These are phyloP conservation scores for Akabosia matsudoensis DNA, from an alignment of 1,140 invertebrate species.

Conservation along the genomic window DNA sequence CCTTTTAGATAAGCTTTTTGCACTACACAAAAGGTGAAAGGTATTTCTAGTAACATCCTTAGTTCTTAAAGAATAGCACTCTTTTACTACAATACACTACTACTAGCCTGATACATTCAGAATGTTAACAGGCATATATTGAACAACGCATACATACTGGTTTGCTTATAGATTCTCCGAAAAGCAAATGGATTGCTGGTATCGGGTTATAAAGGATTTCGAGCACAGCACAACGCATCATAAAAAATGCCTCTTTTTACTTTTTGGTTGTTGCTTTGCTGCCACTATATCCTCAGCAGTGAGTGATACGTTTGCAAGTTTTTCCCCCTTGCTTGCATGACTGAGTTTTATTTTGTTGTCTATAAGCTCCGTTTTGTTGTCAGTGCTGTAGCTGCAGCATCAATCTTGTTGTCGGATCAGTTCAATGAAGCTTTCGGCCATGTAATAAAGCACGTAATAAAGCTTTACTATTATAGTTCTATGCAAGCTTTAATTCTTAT, in stretches of 20 bases:
- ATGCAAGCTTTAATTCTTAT: neutral
- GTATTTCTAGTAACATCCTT: neutral
- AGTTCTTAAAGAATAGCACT: too few species aligned
- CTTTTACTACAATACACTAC: too few species aligned
- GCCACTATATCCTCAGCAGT: neutral
- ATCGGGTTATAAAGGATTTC: too few species aligned
- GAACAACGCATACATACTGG: too few species aligned
- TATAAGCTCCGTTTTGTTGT: slow-evolving; percentile 16
- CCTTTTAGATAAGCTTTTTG: neutral
- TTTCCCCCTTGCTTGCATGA: slow-evolving; percentile 4
- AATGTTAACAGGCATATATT: too few species aligned
- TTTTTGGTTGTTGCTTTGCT: neutral
- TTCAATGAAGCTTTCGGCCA: slow-evolving; percentile 13
- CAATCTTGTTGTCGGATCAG: slow-evolving; percentile 13
- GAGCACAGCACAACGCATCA: too few species aligned
- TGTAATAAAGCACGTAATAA: slow-evolving; percentile 14
- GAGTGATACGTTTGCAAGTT: neutral
- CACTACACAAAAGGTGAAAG: neutral
- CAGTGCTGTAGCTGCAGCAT: neutral
- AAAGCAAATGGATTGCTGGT: too few species aligned
- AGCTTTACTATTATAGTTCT: slow-evolving; percentile 1
- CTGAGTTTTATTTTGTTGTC: slow-evolving; percentile 11
- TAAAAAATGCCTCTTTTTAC: too few species aligned
- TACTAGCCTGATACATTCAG: too few species aligned
- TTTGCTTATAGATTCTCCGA: too few species aligned